phyloP scores from a whole-genome alignment of 2,797 vertebrate species.

The Fringilla coelebs region DNA sequence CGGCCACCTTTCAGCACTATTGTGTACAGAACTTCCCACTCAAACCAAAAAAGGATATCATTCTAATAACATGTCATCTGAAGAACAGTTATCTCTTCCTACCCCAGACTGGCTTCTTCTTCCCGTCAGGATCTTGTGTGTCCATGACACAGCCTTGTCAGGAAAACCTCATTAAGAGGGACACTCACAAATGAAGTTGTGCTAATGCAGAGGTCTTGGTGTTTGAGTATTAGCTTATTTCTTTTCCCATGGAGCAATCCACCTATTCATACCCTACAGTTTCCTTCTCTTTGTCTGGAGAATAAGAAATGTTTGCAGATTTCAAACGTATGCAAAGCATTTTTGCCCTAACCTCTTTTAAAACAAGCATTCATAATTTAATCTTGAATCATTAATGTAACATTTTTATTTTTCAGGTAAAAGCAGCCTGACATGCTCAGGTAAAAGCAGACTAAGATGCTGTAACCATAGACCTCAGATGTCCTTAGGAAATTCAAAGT shows the following conservation, averaged over 20 bases:
- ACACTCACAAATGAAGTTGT: background rate
- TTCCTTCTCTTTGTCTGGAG: background rate
- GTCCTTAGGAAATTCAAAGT: constrained; percentile 27
- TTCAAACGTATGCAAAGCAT: background rate
- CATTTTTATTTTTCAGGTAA: background rate
- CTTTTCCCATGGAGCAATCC: background rate
- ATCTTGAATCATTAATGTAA: background rate
- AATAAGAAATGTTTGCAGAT: background rate
- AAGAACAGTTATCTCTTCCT: background rate
- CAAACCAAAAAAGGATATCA: background rate
- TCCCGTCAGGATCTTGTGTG: background rate
- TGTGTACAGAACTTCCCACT: background rate
- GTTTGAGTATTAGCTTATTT: background rate
- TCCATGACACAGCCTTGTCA: background rate
- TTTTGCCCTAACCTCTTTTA: background rate
- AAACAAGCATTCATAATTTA: background rate
- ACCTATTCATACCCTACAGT: background rate
- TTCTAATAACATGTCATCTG: background rate
- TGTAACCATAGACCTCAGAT: constrained; percentile 13
- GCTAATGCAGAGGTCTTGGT: background rate
- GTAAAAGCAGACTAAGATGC: background rate
- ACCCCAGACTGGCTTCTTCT: background rate
- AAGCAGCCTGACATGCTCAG: background rate
- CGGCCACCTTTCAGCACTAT: background rate
- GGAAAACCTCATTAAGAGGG: background rate